phyloP scores from a whole-genome alignment of 2,113 vertebrate species.

The Cebus imitator region DNA sequence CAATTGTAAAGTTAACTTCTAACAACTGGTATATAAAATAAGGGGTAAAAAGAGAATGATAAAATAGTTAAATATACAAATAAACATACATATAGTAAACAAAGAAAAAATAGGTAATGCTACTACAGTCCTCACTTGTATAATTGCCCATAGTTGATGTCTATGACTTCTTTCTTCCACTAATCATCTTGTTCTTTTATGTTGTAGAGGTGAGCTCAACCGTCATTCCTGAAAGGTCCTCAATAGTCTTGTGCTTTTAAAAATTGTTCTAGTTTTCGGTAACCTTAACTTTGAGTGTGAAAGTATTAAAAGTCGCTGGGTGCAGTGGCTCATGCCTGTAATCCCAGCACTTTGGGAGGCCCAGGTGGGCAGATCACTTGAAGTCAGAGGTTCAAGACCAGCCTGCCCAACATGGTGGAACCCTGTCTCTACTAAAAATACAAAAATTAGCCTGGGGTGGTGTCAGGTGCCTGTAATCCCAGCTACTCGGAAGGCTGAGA shows the following conservation, averaged over 20 bases:
- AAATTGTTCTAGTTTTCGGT: conserved; percentile 1
- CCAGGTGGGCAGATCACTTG: too few species aligned
- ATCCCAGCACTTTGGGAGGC: too few species aligned
- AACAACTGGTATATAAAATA: background rate
- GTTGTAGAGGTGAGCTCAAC: background rate
- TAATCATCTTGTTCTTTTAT: background rate
- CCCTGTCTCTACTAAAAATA: too few species aligned
- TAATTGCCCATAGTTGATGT: background rate
- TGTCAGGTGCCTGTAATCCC: too few species aligned
- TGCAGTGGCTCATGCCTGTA: too few species aligned
- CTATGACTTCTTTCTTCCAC: background rate
- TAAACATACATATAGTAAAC: background rate
- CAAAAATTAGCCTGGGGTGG: too few species aligned
- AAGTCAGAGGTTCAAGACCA: too few species aligned
- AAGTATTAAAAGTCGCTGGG: background rate
- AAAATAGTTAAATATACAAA: conserved; percentile 14
- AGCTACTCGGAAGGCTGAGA: too few species aligned
- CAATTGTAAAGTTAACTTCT: background rate
- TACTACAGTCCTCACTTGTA: background rate
- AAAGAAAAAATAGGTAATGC: background rate
- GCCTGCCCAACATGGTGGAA: too few species aligned
- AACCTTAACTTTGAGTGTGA: background rate
- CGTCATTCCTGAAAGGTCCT: background rate
- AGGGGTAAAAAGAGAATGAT: background rate
- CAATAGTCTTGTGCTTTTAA: background rate